Evolutionary conservation across 2,888 invertebrate species (phyloP), one percentile per base, ranked within the genome.

Genomic region (Dusona sp.): DNA sequence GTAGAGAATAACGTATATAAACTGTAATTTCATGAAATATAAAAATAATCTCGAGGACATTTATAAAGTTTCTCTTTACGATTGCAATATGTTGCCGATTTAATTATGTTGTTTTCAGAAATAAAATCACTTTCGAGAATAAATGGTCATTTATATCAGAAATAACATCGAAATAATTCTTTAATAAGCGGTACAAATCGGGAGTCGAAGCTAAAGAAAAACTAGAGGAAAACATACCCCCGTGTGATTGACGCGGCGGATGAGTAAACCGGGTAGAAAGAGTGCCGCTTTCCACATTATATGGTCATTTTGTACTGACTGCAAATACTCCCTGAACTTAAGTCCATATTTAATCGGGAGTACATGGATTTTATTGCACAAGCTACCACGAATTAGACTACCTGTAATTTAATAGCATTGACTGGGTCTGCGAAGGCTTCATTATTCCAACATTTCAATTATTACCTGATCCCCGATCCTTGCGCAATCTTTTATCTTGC

Each of bases 321-420:
- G 48, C 72, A 51, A 80, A 72, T 80, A 72, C 48, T 61, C 36
- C 33, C 22, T n/a, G 48, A 72, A 48, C 38, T 36, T 9, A 22
- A 70, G 57, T 70, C 19, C 22, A 83, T 81, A 87, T 91, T 91
- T 91, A 92, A 92, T 92, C 90, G 90, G 90, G 85, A 72, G 91
- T 88, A 88, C 89, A 90, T 88, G 88, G 81, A 89, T 88, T 89
- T 90, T 90, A 90, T 88, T 83, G 88, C 67, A 83, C 73, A 78
- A 70, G 61, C 48, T 72, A 67, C 36, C 13, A 64, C 87, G 87
- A 85, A 74, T 79, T 88, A 77, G 83, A 64, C 84, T 87, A 89
- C 87, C 90, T 92, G 90, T 92, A 93, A 93, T 93, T 93, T 92
- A 91, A 88, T 80, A 88, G 90, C 87, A 93, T 93, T 93, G 92